Conservation (phyloP, 2,888 invertebrate species). For the Hipparchia sbordonii region DNA sequence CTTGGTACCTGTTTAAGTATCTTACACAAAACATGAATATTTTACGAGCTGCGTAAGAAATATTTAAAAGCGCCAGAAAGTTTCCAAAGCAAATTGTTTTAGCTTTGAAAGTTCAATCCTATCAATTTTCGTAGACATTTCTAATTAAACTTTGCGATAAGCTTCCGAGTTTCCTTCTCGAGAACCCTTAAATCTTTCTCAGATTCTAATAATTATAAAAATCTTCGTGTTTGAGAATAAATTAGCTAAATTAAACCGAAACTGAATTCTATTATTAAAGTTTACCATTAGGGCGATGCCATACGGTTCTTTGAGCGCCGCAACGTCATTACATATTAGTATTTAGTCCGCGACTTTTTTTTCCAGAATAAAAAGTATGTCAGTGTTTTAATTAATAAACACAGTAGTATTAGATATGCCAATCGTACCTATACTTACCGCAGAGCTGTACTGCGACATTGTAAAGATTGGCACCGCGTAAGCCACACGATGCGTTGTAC, state of each 20-base stretch:
- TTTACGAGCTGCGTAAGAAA: conserved; percentile 18
- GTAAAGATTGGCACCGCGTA: no score
- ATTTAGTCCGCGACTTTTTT: no score
- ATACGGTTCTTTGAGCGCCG: no score
- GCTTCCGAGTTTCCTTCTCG: conserved; percentile 48
- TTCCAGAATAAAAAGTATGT: no score
- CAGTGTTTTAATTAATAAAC: no score
- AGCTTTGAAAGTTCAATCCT: conserved; percentile 43
- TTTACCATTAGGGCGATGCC: no score
- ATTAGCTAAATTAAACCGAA: conserved; percentile 12
- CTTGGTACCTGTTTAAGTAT: background rate
- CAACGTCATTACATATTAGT: no score
- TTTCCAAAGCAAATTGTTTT: conserved; percentile 58
- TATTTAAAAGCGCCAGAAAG: conserved; percentile 19
- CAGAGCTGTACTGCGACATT: no score
- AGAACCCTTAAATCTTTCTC: conserved; percentile 33
- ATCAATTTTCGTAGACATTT: conserved; percentile 66
- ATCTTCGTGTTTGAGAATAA: conserved; percentile 7
- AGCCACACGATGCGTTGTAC: no score
- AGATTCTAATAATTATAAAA: conserved; percentile 21
- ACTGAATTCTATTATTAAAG: background rate
- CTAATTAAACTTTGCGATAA: conserved; percentile 71
- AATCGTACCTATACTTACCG: no score
- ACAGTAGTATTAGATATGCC: no score
- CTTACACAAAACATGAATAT: background rate